Percentiles rank a stretch among this genome's conserved stretches.
These are phyloP conservation scores for Drepanosiphum platanoidis DNA, from an alignment of 2,888 invertebrate species.

Conservation along the genomic window DNA sequence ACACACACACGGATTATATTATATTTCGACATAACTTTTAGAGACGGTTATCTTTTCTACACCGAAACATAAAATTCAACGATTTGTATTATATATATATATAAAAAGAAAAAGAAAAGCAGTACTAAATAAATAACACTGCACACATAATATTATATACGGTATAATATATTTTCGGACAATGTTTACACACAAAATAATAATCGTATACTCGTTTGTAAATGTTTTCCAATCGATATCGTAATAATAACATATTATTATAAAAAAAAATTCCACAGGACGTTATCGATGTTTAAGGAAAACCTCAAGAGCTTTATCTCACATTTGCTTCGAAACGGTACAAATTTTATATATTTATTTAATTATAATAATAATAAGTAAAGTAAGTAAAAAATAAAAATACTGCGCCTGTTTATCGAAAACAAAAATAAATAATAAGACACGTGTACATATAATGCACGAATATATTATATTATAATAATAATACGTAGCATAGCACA, in stretches of 20 bases:
- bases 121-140: too few relatives aligned
- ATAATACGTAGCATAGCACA: neutral
- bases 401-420: slow-evolving; percentile 43
- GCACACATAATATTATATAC: too few relatives aligned
- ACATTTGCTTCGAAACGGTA: neutral
- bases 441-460: slow-evolving; percentile 13
- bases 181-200: too few relatives aligned
- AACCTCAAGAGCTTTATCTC: neutral
- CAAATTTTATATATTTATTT: neutral
- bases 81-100: too few relatives aligned
- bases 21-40: too few relatives aligned
- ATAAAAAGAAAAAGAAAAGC: too few relatives aligned
- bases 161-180: neutral
- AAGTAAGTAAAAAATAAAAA: slow-evolving; percentile 43
- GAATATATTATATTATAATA: too few relatives aligned
- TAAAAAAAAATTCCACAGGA: neutral
- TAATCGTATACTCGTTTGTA: too few relatives aligned
- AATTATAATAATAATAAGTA: slow-evolving; percentile 11
- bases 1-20: too few relatives aligned
- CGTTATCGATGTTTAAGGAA: neutral
- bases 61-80: too few relatives aligned
- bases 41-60: too few relatives aligned
- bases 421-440: slow-evolving; percentile 57
- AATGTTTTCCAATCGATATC: slow-evolving; percentile 4
- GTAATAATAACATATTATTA: neutral